Conservation (phyloP, 2,888 invertebrate genomes). For the Cosmorhoe ocellata region DNA sequence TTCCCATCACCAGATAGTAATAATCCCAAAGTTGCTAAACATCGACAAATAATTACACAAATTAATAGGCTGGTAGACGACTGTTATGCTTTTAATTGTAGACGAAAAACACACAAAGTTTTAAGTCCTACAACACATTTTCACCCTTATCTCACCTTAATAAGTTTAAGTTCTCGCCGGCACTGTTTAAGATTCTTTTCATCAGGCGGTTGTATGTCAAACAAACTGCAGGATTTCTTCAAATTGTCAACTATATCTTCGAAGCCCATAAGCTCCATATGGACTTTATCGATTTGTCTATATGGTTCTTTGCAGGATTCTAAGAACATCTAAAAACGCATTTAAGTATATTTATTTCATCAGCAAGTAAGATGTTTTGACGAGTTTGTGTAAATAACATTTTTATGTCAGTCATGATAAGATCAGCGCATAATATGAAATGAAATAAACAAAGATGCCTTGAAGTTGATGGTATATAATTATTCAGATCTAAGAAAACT, state of each 20-base stretch:
- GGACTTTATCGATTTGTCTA: constrained; percentile 85
- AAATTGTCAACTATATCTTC: constrained; percentile 86
- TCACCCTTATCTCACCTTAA: constrained; percentile 79
- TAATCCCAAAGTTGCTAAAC: constrained; percentile 94
- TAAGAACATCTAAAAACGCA: constrained; percentile 77
- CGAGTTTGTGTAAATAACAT: too few species aligned
- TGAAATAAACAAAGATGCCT: too few species aligned
- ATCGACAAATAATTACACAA: neutral
- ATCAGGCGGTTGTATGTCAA: constrained; percentile 93
- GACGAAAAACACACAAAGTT: too few species aligned
- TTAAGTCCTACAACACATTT: neutral
- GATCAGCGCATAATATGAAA: too few species aligned
- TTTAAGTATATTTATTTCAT: too few species aligned
- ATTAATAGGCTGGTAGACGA: neutral
- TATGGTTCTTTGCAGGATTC: constrained; percentile 87
- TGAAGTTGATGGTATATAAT: too few species aligned
- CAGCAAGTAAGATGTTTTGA: constrained; percentile 1
- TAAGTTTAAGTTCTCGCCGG: constrained; percentile 88
- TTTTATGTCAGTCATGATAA: too few species aligned
- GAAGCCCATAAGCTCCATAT: constrained; percentile 84
- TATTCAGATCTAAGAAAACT: neutral
- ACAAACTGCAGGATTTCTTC: constrained; percentile 89
- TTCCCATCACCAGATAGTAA: constrained; percentile 89
- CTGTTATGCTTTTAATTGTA: too few species aligned
- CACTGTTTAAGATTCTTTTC: constrained; percentile 89